These are phyloP conservation scores for Aldrovandia affinis DNA, from an alignment of 2,797 vertebrate species.

Conservation along the genomic window DNA sequence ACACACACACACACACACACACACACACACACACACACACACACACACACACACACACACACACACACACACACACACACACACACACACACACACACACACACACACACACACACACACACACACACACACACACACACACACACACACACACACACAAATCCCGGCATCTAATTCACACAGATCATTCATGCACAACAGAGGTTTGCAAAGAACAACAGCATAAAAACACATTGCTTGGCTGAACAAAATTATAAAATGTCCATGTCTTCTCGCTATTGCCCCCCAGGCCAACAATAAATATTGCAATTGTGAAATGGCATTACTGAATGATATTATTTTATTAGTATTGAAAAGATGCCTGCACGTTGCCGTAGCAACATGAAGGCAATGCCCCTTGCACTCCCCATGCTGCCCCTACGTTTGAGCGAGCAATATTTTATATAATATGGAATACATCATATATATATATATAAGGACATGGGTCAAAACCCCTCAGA, in stretches of 20 bases:
- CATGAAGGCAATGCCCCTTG: neutral
- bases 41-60: no score
- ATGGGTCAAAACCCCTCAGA: neutral
- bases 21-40: constrained; percentile 17
- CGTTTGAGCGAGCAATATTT: neutral
- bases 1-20: constrained; percentile 42
- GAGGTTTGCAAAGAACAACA: constrained; percentile 61
- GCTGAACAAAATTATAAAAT: neutral
- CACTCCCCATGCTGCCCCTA: neutral
- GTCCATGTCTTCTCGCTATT: neutral
- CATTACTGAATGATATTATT: neutral
- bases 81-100: constrained; percentile 44
- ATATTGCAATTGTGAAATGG: neutral
- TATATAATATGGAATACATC: no score
- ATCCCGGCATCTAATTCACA: constrained; percentile 4
- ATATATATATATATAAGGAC: no score
- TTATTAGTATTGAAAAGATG: neutral
- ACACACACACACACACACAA: constrained; percentile 38
- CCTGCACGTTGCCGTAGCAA: neutral
- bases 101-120: constrained; percentile 48
- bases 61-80: constrained; percentile 58
- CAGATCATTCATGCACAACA: constrained; percentile 21
- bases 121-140: constrained; percentile 52
- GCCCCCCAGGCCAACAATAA: neutral
- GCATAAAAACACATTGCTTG: constrained; percentile 58